Base-by-base conservation (phyloP, 2,797 vertebrate species). In the Gorsachius magnificus region DNA sequence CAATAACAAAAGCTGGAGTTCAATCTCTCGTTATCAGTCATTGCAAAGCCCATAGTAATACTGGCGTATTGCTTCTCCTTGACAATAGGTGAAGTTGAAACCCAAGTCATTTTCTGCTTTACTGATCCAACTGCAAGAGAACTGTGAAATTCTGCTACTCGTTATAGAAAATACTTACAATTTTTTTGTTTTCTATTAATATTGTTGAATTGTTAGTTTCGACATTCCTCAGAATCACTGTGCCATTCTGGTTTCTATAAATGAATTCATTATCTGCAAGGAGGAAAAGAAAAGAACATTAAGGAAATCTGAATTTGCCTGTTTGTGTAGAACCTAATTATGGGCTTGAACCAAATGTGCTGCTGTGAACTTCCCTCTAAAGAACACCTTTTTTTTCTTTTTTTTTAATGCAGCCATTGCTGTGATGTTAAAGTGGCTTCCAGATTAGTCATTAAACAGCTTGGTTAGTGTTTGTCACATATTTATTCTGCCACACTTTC, bases 101-200 rank as follows among this genome's bases (percentile, higher is more conserved):
- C 53, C 53, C 54, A 65, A 96, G 71, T 96, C 63, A 95, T 97
- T 97, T 98, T 98, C 96, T 97, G 96, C 95, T 97, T 97, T 98
- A 92, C 56, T 96, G 93, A 96, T 92, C 85, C 71, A 68, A 28
- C 76, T 64, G 72, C 57, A 70, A 78, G 35, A 70, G 57, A 91
- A 90, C 29, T 83, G 45, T 64, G 89, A 95, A 97, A 96, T 95
- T 89, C 92, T 89, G 38, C 69, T 33, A 36, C 87, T 90, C 25
- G 10, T 93, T 87, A 86, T 10, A 90, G 90, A 87, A 94, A 94
- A 96, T 97, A 99, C 99, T 99, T 97, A 99, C 99, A 97, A 99
- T 99, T 96, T 98, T 98, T 97, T 99, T 99, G 97, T 98, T 99
- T 83, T 99, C 98, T 97, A 99, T 99, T 68, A 99, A 93, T 84